Percentiles rank a stretch among this genome's conserved stretches.
Evolutionary conservation across 23 tunicate genomes (phyloP).

Genomic region (Aplidium turbinatum): DNA sequence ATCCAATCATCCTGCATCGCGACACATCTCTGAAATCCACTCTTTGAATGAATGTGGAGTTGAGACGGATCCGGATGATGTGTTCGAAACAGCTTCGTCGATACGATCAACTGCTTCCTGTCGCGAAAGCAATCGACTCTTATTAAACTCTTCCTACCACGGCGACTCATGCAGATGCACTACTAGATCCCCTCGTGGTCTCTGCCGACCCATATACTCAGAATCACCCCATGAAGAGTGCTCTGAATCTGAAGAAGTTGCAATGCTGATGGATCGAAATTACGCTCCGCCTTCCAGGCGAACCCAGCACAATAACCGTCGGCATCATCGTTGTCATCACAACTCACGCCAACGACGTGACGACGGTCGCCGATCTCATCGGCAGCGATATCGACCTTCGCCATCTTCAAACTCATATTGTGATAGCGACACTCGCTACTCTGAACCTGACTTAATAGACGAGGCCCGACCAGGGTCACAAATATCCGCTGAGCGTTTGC

Average conservation of each 20-base stretch:
- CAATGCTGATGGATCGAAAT: slow-evolving; percentile 34
- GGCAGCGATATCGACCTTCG: slow-evolving; percentile 15
- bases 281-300: background rate
- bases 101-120: slow-evolving; percentile 1
- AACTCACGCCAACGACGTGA: slow-evolving; percentile 9
- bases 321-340: slow-evolving; percentile 11
- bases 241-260: slow-evolving; percentile 61
- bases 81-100: slow-evolving; percentile 15
- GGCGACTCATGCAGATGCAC: slow-evolving; percentile 20
- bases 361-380: slow-evolving; percentile 3
- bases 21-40: background rate
- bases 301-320: background rate
- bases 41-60: no score
- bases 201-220: no score
- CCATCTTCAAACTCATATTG: slow-evolving; percentile 1
- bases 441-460: slow-evolving; percentile 34
- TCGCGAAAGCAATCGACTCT: slow-evolving; percentile 28
- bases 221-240: slow-evolving; percentile 26
- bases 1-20: background rate
- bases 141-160: slow-evolving; percentile 14
- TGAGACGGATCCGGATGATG: slow-evolving; percentile 21
- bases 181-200: background rate
- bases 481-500: background rate
- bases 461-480: background rate
- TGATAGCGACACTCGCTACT: slow-evolving; percentile 19